A percentile compares a stretch with the other conserved stretches of the same genome.
These are phyloP conservation scores for Adela reaumurella DNA, from an alignment of 2,888 invertebrate genomes.

Conservation along the genomic window DNA sequence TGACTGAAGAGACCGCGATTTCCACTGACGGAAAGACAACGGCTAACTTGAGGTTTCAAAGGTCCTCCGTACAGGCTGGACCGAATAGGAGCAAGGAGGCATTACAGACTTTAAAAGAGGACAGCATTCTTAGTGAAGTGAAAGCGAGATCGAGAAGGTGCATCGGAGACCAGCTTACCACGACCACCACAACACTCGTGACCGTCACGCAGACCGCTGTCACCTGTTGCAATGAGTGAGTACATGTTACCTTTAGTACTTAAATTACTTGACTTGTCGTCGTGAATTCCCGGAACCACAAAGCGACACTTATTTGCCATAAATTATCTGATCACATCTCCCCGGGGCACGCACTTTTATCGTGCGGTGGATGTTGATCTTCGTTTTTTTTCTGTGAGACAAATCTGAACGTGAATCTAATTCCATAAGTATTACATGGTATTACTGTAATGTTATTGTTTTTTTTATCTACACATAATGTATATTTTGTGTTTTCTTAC, in stretches of 20 bases:
- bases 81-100: conserved; percentile 37
- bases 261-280: neutral
- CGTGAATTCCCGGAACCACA: neutral
- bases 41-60: conserved; percentile 41
- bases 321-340: neutral
- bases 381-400: no score
- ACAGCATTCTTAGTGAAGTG: conserved; percentile 28
- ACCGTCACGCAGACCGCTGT: conserved; percentile 45
- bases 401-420: no score
- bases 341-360: neutral
- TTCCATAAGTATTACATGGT: no score
- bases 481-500: no score
- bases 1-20: conserved; percentile 45
- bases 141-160: conserved; percentile 33
- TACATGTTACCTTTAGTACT: conserved; percentile 15
- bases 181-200: conserved; percentile 42
- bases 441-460: no score
- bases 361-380: no score
- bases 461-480: no score
- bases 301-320: neutral
- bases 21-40: conserved; percentile 37
- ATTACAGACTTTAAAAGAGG: conserved; percentile 35
- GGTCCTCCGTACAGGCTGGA: conserved; percentile 38
- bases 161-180: conserved; percentile 37
- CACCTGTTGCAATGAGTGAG: conserved; percentile 51